Evolutionary conservation across 2,797 vertebrate genomes (phyloP).

Genomic region (Tinamus major): DNA sequence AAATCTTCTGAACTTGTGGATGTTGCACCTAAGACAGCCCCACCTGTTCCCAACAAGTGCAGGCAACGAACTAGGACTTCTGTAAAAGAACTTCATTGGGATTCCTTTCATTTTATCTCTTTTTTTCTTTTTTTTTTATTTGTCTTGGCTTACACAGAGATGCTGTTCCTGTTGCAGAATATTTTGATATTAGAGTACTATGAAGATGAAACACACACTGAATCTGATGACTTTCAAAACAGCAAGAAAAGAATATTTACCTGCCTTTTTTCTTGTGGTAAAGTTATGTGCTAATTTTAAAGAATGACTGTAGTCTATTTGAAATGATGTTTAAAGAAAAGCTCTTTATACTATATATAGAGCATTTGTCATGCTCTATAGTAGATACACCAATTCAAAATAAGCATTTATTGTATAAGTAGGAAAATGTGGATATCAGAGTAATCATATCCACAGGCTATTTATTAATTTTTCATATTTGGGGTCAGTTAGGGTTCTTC

Average conservation of each 20-base stretch:
- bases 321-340: not conserved
- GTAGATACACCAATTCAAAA: not conserved
- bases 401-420: not conserved
- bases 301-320: not conserved
- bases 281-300: not conserved
- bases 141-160: not conserved
- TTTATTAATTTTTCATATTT: not conserved
- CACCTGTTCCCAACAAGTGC: not conserved
- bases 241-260: slow-evolving; percentile 5
- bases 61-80: not conserved
- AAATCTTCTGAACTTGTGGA: not conserved
- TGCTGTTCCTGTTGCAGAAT: not conserved
- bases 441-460: not conserved
- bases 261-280: not conserved
- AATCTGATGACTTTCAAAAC: slow-evolving; percentile 8
- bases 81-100: not conserved
- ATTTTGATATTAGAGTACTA: not conserved
- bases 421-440: not conserved
- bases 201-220: not conserved
- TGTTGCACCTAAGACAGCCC: not conserved
- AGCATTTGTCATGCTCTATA: not conserved
- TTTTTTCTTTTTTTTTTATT: not conserved
- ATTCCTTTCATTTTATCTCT: not conserved
- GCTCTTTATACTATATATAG: not conserved
- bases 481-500: not conserved